A percentile compares a stretch with the other conserved stretches of the same genome.
Evolutionary conservation across 1,140 invertebrate species (phyloP).

Genomic region (Scaptomyza montana): DNA sequence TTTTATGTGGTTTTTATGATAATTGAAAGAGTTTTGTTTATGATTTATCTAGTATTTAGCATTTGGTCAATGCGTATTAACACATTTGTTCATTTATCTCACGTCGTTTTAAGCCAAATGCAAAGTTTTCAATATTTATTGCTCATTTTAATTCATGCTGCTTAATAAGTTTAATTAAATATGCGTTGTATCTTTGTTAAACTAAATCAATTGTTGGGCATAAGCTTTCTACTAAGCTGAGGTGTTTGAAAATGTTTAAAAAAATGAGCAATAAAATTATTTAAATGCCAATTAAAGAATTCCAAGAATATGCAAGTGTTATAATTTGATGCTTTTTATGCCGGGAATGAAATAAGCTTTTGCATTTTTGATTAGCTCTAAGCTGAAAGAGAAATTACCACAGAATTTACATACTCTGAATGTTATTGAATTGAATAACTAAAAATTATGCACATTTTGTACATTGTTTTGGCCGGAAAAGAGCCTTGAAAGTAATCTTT

Average conservation of each 20-base stretch:
- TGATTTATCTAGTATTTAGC: constrained; percentile 33
- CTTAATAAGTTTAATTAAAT: constrained; percentile 3
- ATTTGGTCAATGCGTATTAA: constrained; percentile 21
- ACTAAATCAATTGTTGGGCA: no score
- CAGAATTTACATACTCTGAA: not conserved
- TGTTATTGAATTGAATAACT: constrained; percentile 20
- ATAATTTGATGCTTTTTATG: not conserved
- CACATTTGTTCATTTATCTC: constrained; percentile 38
- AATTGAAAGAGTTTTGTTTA: constrained; percentile 16
- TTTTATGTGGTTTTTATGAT: constrained; percentile 36
- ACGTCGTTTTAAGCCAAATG: constrained; percentile 5
- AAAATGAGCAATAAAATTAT: no score
- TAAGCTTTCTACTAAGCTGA: no score
- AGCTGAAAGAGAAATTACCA: not conserved
- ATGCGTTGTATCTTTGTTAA: not conserved
- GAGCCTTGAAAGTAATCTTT: constrained; percentile 13
- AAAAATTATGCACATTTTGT: constrained; percentile 20
- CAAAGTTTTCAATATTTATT: constrained; percentile 3
- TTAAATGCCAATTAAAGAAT: no score
- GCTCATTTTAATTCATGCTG: not conserved
- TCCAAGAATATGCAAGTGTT: not conserved
- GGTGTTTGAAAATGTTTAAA: no score
- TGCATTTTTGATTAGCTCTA: constrained; percentile 9
- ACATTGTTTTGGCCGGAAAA: constrained; percentile 15
- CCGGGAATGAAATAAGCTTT: not conserved